Evolutionary conservation across 2,888 invertebrate genomes (phyloP), one percentile per base, ranked within the genome.

Genomic region (Troglohyphantes excavatus): DNA sequence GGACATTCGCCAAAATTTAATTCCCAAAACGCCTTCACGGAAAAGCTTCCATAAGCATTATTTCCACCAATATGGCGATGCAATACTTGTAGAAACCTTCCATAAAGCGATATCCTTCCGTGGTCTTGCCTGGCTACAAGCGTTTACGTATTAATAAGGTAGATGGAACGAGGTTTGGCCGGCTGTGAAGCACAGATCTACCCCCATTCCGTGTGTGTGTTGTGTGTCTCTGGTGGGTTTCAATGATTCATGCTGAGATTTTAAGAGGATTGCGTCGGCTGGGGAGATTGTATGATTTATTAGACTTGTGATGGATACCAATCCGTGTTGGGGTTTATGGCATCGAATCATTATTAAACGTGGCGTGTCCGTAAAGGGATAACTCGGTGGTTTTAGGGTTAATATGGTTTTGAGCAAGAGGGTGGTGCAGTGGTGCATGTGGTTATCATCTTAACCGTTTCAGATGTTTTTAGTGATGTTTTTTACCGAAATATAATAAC

Each of bases 241-340:
- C 21, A 78, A 61, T 75, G 78, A 78, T 78, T 43, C 78, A 63
- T 9, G 21, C 13, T n/a, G 23, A n/a, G 78, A 65, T 78, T 75
- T 75, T 65, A 78, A 78, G 78, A 19, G 63, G 78, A 43, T 78
- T 63, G 78, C 13, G n/a, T 29, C 19, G 61, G 19, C 29, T 2
- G 21, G 21, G 17, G 21, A 23, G 59, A 59, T 29, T 13, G 59
- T 11, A 21, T 21, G 78, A 27, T 78, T 65, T 33, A 33, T 78
- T 61, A 39, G 78, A 78, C 65, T 11, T 39, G 9, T 7, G 76
- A 23, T 6, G 26, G 78, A 43, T 78, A 39, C 23, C n/a, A 17
- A 65, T 65, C 7, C 63, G 26, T 17, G n/a, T 33, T 43, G 7
- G 17, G 17, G 43, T 43, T n/a, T n/a, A n/a, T n/a, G n/a, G n/a